These are phyloP conservation scores for Meles meles DNA, from an alignment of 2,113 vertebrate species.

Conservation along the genomic window DNA sequence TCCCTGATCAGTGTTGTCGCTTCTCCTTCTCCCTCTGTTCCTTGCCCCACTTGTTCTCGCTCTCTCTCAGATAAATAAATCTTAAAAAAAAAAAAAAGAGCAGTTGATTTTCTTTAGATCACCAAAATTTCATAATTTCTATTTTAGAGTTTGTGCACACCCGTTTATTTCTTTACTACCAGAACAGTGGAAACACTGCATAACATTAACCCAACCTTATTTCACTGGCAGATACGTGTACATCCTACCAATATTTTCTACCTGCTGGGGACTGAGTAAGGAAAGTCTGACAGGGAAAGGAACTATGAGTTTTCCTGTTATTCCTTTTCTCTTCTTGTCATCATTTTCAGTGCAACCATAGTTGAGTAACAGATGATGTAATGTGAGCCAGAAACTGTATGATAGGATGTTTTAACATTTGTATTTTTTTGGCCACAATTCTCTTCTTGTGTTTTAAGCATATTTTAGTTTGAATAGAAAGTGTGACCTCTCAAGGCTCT, in stretches of 20 bases:
- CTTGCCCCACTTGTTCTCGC: background rate
- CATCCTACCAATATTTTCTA: background rate
- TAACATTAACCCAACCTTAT: background rate
- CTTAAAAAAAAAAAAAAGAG: background rate
- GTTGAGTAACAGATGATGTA: background rate
- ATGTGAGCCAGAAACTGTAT: background rate
- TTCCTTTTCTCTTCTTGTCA: background rate
- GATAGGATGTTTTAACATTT: background rate
- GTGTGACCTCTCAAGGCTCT: background rate
- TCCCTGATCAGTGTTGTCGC: background rate
- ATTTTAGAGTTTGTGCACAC: background rate
- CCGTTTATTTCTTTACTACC: background rate
- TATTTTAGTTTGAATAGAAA: background rate
- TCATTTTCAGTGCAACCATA: background rate
- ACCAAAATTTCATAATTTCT: background rate
- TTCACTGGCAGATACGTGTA: background rate
- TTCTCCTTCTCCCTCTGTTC: background rate
- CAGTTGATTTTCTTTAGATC: background rate
- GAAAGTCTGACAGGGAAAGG: background rate
- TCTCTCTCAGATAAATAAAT: background rate
- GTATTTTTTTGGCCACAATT: background rate
- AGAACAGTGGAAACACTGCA: background rate
- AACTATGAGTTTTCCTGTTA: background rate
- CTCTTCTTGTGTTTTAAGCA: background rate
- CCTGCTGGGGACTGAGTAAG: background rate